A percentile compares a stretch with the other conserved stretches of the same genome.
Evolutionary conservation across 2,113 vertebrate species (phyloP).

Genomic region (Ptilonorhynchus violaceus): DNA sequence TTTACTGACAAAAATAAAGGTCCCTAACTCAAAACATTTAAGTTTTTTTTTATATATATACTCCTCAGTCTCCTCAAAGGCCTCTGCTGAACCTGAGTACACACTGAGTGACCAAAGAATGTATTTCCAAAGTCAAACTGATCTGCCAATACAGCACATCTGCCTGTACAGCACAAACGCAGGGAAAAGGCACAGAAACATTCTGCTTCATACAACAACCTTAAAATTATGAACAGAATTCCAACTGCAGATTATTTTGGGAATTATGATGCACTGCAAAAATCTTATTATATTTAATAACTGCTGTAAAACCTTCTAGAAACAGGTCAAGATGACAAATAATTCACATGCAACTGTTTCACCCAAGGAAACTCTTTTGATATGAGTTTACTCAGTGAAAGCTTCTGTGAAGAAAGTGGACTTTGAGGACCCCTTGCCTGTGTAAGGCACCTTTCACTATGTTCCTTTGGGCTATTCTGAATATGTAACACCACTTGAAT

Average conservation of each 20-base stretch:
- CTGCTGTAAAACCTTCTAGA: not conserved
- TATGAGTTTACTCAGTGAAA: slow-evolving; percentile 4
- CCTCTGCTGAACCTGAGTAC: not conserved
- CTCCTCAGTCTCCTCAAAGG: not conserved
- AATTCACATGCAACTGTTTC: not conserved
- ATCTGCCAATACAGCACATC: not conserved
- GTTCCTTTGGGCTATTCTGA: slow-evolving; percentile 22
- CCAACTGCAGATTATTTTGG: not conserved
- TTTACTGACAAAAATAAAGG: not conserved
- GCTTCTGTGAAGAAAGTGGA: not conserved
- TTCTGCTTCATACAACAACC: not conserved
- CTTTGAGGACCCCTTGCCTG: not conserved
- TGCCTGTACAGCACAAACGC: not conserved
- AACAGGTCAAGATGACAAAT: not conserved
- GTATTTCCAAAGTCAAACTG: fast-evolving
- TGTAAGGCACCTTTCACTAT: not conserved
- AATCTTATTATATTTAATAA: not conserved
- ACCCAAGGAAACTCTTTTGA: not conserved
- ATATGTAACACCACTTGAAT: slow-evolving; percentile 16
- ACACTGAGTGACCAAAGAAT: not conserved
- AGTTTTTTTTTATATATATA: not conserved
- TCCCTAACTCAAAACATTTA: not conserved
- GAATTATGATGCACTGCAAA: not conserved
- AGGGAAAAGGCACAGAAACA: not conserved
- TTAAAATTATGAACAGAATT: not conserved